Base-by-base conservation (phyloP, 2,797 vertebrate genomes). In the Chromobotia macracanthus region DNA sequence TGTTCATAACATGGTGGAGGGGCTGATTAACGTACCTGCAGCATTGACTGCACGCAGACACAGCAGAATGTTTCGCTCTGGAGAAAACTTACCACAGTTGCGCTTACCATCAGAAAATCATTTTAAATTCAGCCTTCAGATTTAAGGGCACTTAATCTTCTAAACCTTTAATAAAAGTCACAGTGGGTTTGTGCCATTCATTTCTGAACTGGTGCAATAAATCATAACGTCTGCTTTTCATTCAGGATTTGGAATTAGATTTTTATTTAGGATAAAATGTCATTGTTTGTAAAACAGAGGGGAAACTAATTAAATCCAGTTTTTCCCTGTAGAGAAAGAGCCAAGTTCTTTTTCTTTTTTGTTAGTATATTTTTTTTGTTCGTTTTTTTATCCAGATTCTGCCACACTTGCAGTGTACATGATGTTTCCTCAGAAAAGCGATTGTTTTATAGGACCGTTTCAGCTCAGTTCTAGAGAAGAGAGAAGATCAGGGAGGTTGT, bases 11-110 rank as follows among this genome's bases (percentile, higher is more conserved):
- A 73, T 68, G 16, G 31, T 48, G 68, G 46, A 60, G 64, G 75
- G 75, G 38, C 80, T 80, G 76, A 86, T 86, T 87, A 81, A 38
- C 60, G 83, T 89, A 86, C 84, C 84, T 86, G 86, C 85, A 72
- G 66, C 69, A 16, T 58, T 75, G 61, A 84, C 35, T 53, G 74
- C 28, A 60, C 48, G 66, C 75, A 72, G 51, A 56, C 15, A 67
- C n/a, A n/a, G 53, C 65, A 66, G 75, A 67, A 23, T 9, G 55
- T 21, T 10, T 15, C 2, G 44, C 9, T 48, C 9, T 10, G 44
- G 9, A 48, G 44, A 48, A 11, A 15, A 15, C 31, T 48, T 48
- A 48, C 44, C 3, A 48, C 44, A 15, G 44, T 48, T 48, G 12
- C 44, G 1, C 44, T 48, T 12, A 21, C 6, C 3, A 21, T 9